Base-by-base conservation (phyloP, 2,888 invertebrate species). In the Lochmaea capreae region DNA sequence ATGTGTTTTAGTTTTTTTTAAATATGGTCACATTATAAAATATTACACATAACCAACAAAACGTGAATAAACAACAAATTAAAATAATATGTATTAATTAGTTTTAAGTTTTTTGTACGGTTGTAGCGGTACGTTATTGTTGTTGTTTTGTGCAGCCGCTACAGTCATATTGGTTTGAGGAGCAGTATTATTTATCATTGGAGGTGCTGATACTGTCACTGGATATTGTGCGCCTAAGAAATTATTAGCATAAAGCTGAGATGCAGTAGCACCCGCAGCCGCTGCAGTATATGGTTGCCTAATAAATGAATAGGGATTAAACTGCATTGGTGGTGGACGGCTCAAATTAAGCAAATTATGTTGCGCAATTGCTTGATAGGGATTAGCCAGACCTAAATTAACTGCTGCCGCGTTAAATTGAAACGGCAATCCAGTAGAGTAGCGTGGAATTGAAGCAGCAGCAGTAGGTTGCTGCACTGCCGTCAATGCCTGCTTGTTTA, bases 41-140 rank as follows among this genome's bases (percentile, higher is more conserved):
- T 68, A 61, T 61, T 66, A 66, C 42, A 71, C 42, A n/a, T 43
- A 65, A 63, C 33, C 43, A 72, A 72, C 70, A 71, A 71, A 52
- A 68, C 65, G 63, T 14, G 62, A 68, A 58, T 72, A 65, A 74
- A 71, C 52, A 67, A 58, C 39, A 42, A 70, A 75, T 12, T 26
- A 62, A 43, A 61, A 65, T n/a, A n/a, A n/a, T 43, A 43, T 43
- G 54, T 65, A 75, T 89, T 93, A 94, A 86, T 93, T 95, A 83
- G 95, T 95, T 90, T 95, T 95, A 92, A 95, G 93, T 89, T 95
- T 95, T 89, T 96, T 96, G 89, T 94, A 95, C 73, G 96, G 96
- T 87, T 95, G 95, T 86, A 94, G 90, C 26, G 91, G 91, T 75
- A 90, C 89, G 79, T 87, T 87, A 79, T 88, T 88, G 79, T 87